Evolutionary conservation across 1,140 invertebrate species (phyloP), one percentile per base, ranked within the genome.

Genomic region (Arctopsyche grandis): DNA sequence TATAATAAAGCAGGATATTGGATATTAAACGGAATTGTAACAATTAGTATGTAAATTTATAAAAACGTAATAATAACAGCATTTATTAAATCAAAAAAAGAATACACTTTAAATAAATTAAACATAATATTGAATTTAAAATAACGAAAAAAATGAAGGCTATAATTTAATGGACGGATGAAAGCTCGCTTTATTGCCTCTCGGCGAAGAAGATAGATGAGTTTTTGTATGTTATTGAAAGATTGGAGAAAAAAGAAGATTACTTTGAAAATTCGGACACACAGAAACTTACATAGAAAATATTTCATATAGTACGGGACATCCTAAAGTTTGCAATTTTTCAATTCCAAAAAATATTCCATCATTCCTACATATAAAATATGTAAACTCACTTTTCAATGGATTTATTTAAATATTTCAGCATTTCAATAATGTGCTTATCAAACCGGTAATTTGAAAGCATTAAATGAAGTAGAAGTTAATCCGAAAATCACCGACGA

Each of bases 371-470:
- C 7, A 38, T 38, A 7, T 7, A 7, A 1, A 38, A 38, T n/a
- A 38, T 7, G 29, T 38, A 38, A 7, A 38, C 29, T 4, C 7
- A 38, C 7, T 38, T 7, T 38, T 38, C 29, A 7, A 38, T 7
- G 63, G 22, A 66, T 26, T 24, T 66, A 66, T 66, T 66, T 26
- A 26, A 66, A 66, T 66, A 66, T 66, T 66, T 66, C 10, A 66
- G 63, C 63, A 66, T 26, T 66, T 66, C 63, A 66, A 66, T 66
- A 66, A 66, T 66, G 63, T 21, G 63, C 63, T 66, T 66, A 66
- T 66, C 63, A 66, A 38, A 66, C 63, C 21, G 63, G 63, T 66
- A 66, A 66, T 66, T 66, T 66, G 63, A 66, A 66, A 66, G 22
- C 63, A 66, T 66, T 66, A 66, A 66, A 66, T 66, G 63, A 22